Evolutionary conservation across 2,797 vertebrate species (phyloP), one percentile per base, ranked within the genome.

Genomic region (Sylvilagus floridanus): DNA sequence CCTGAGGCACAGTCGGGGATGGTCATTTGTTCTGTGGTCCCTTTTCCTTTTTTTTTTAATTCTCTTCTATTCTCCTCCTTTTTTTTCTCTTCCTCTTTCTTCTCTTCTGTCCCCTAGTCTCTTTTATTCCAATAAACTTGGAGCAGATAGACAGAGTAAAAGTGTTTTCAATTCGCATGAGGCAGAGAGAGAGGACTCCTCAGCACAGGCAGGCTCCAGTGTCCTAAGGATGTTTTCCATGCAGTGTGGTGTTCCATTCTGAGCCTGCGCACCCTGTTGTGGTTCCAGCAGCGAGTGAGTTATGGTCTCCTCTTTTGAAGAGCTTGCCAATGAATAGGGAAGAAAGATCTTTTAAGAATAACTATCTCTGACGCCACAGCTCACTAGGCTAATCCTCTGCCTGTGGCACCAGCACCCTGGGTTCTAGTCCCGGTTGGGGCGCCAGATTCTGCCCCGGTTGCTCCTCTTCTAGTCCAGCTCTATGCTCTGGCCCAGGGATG

Each of bases 101-200:
- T 22, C 26, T 52, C 30, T 35, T 65, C 19, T 47, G 6, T 62
- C 68, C 57, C 32, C 65, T 13, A 76, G 16, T 66, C 54, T 26
- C 35, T 32, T 71, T 95, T 87, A 72, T 89, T 95, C 10, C 28
- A 68, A 1, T 75, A 88, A 95, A 86, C 7, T 90, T 83, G 7
- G 54, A 21, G 4, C 62, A 79, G 79, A 60, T 47, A 47, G 42
- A 47, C 73, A 26, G 42, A 65, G 47, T 60, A 89, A 90, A 81
- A 4, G 22, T 71, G 5, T 76, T 94, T 90, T 35, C 10, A 77
- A 9, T 69, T 90, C 81, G 42, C 50, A 28, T 84, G 72, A 84
- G 32, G n/a, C 66, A 90, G 68, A 94, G 71, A 66, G 50, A 78
- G 22, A 84, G 71, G 32, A 57, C 68, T 73, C 54, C 50, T 90